Conservation (phyloP, 2,797 vertebrate species). For the Botia kubotai region DNA sequence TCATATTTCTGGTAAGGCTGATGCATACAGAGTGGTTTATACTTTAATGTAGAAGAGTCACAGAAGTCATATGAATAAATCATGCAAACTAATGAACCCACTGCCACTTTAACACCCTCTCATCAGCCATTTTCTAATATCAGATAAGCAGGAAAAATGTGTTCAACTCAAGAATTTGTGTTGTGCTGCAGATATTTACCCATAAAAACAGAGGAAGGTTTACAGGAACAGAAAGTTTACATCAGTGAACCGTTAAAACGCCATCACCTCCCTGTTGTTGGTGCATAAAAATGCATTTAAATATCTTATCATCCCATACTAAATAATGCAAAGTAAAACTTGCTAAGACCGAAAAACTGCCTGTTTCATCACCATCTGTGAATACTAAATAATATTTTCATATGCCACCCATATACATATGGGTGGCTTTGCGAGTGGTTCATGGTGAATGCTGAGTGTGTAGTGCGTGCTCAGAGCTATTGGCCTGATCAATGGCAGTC, state of each 20-base stretch:
- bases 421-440: background rate
- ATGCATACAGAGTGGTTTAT: no score
- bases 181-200: background rate
- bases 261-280: background rate
- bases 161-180: background rate
- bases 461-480: constrained; percentile 6
- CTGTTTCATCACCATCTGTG: background rate
- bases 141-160: background rate
- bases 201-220: background rate
- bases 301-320: constrained; percentile 1
- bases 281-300: constrained; percentile 6
- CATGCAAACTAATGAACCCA: constrained; percentile 36
- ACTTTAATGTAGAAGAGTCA: background rate
- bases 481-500: constrained; percentile 35
- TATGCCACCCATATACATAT: constrained; percentile 32
- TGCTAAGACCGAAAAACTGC: background rate
- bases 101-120: background rate
- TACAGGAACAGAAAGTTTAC: no score
- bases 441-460: background rate
- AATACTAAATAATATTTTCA: background rate
- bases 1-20: background rate
- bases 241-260: background rate
- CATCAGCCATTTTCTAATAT: constrained; percentile 2
- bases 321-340: constrained; percentile 6
- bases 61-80: constrained; percentile 41